Evolutionary conservation across 2,888 invertebrate genomes (phyloP).

Genomic region (Chalcis sispes): DNA sequence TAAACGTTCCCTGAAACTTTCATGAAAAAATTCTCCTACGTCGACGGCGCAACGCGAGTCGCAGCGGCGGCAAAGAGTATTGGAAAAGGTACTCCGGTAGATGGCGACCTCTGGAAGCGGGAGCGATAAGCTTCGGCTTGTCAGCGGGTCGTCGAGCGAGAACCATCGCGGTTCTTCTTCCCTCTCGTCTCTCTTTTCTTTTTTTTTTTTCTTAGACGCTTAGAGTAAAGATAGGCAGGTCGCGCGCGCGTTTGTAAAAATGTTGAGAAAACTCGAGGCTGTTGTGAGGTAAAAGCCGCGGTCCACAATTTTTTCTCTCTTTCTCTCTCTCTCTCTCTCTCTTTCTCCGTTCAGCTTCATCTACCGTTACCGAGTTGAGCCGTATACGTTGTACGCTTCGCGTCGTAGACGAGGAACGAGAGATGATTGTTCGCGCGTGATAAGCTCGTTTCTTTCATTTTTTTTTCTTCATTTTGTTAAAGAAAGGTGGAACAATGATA

Average conservation of each 20-base stretch:
- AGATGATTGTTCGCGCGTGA: slow-evolving; percentile 45
- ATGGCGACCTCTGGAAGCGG: slow-evolving; percentile 63
- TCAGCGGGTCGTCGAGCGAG: slow-evolving; percentile 48
- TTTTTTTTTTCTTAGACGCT: too few relatives aligned
- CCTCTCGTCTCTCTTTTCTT: background rate
- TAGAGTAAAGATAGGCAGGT: background rate
- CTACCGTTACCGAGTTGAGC: slow-evolving; percentile 33
- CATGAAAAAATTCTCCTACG: too few relatives aligned
- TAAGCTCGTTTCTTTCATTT: slow-evolving; percentile 31
- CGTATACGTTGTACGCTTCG: background rate
- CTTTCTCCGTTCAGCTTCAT: slow-evolving; percentile 4
- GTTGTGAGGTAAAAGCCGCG: too few relatives aligned
- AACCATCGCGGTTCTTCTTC: background rate
- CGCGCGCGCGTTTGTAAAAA: background rate
- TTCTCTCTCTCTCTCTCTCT: background rate
- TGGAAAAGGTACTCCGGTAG: slow-evolving; percentile 47
- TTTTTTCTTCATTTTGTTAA: background rate
- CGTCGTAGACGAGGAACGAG: background rate
- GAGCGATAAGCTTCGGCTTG: slow-evolving; percentile 57
- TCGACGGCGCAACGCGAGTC: too few relatives aligned
- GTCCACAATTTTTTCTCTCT: too few relatives aligned
- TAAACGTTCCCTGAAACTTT: too few relatives aligned
- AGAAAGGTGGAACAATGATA: slow-evolving; percentile 35
- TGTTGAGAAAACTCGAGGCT: too few relatives aligned
- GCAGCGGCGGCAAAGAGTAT: background rate